A percentile compares a stretch with the other conserved stretches of the same genome.
Conservation (phyloP, 2,888 invertebrate species). For the Agrochola lychnidis region DNA sequence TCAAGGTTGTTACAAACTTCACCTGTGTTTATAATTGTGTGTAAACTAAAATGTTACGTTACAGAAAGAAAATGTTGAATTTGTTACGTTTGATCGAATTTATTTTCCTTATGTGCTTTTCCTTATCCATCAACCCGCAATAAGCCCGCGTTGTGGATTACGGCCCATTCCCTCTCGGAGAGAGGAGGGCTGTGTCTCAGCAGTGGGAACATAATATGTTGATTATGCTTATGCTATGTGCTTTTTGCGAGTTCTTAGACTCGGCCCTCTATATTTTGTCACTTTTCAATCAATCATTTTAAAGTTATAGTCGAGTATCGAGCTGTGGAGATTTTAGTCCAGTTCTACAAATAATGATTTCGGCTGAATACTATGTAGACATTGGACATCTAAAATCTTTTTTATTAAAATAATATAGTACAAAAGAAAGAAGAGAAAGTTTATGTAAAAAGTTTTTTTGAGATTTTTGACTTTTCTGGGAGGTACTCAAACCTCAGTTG, state of each 20-base stretch:
- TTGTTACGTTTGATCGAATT: not conserved
- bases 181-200: too few species aligned
- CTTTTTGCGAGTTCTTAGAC: not conserved
- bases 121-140: not conserved
- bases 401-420: too few species aligned
- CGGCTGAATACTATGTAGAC: too few species aligned
- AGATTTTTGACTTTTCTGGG: not conserved
- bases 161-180: not conserved
- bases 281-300: not conserved
- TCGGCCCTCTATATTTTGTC: too few species aligned
- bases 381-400: too few species aligned
- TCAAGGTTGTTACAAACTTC: conserved; percentile 40
- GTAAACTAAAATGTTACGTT: conserved; percentile 28
- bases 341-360: too few species aligned
- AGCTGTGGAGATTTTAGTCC: not conserved
- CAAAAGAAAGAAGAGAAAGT: too few species aligned
- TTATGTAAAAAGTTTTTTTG: not conserved
- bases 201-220: too few species aligned
- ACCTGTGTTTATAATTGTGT: conserved; percentile 47
- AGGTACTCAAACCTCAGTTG: not conserved
- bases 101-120: conserved; percentile 4
- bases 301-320: not conserved
- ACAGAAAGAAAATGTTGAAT: conserved; percentile 24
- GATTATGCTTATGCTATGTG: not conserved
- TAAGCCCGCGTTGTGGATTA: not conserved